Conservation (phyloP, 2,797 vertebrate species). For the Pangasius mekongensis region DNA sequence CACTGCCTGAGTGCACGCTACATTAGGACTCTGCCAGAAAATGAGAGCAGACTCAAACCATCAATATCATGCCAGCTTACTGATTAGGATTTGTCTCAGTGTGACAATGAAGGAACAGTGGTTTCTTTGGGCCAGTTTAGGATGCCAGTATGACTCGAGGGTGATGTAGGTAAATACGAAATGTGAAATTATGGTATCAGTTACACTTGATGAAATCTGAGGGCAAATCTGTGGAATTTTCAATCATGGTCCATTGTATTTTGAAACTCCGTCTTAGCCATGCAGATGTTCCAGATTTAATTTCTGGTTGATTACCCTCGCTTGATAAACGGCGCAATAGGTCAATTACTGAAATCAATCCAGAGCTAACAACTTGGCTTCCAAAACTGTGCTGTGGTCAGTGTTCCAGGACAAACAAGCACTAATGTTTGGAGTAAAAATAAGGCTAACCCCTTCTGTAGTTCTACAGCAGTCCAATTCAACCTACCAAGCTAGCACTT, state of each 20-base stretch:
- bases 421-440: background rate
- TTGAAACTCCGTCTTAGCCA: conserved; percentile 11
- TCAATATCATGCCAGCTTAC: conserved; percentile 44
- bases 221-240: background rate
- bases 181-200: conserved; percentile 12
- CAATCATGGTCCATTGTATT: background rate
- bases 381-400: conserved; percentile 3
- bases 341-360: conserved; percentile 58
- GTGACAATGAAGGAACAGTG: conserved; percentile 30
- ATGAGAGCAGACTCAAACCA: conserved; percentile 39
- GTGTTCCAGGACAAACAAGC: background rate
- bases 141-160: conserved; percentile 19
- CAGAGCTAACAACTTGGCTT: conserved; percentile 30
- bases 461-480: background rate
- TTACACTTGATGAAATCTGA: conserved; percentile 23
- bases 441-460: background rate
- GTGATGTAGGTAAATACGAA: background rate
- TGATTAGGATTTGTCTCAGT: conserved; percentile 53
- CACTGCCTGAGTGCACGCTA: conserved; percentile 47
- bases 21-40: conserved; percentile 54
- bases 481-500: background rate
- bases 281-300: conserved; percentile 47
- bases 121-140: conserved; percentile 33
- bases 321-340: conserved; percentile 52
- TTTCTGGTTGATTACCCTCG: conserved; percentile 51